Conservation (phyloP, 2,888 invertebrate species). For the Tricholauxania praeusta region DNA sequence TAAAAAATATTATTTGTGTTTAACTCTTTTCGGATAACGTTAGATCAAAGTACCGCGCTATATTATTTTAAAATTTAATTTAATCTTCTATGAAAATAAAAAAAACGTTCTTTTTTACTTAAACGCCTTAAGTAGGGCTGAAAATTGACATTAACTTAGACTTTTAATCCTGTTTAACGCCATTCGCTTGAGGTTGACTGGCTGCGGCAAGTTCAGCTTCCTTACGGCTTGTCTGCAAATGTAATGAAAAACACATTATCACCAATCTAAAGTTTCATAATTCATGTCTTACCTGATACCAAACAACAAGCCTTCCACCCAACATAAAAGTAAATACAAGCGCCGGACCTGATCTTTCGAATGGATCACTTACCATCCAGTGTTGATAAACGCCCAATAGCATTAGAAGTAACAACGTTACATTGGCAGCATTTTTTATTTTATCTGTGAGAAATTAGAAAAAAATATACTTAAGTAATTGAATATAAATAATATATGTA, state of each 20-base stretch:
- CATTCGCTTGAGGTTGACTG: slow-evolving; percentile 72
- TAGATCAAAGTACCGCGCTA: too few species aligned
- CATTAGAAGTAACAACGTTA: slow-evolving; percentile 85
- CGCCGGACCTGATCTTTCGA: slow-evolving; percentile 90
- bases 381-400: slow-evolving; percentile 93
- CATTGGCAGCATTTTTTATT: slow-evolving; percentile 90
- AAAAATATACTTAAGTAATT: too few species aligned
- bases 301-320: slow-evolving; percentile 88
- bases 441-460: slow-evolving; percentile 74
- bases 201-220: slow-evolving; percentile 70
- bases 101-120: too few species aligned
- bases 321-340: slow-evolving; percentile 94
- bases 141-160: too few species aligned
- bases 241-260: slow-evolving; percentile 17
- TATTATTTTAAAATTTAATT: too few species aligned
- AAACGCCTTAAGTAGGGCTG: too few species aligned
- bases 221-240: slow-evolving; percentile 72
- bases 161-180: slow-evolving; percentile 73
- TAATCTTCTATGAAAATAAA: too few species aligned
- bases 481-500: too few species aligned
- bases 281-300: slow-evolving; percentile 68
- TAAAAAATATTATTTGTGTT: too few species aligned
- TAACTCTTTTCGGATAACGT: too few species aligned
- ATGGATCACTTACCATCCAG: slow-evolving; percentile 91
- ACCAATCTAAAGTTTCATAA: background rate